These are phyloP conservation scores for Alloplasta piceator DNA, from an alignment of 2,888 invertebrate species.

Conservation along the genomic window DNA sequence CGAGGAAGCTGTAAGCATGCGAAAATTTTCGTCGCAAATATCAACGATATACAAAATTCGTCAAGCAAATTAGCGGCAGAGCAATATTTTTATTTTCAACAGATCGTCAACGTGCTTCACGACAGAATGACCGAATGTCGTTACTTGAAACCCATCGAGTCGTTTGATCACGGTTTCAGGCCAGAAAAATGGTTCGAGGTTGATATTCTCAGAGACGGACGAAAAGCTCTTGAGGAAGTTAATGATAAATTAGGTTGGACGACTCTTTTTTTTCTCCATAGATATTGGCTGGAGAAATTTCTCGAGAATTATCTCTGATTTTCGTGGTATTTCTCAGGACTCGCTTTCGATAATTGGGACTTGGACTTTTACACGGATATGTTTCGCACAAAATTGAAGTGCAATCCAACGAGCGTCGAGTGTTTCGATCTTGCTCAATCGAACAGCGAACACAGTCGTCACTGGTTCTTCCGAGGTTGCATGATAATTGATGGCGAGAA, in stretches of 20 bases:
- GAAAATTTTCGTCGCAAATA: constrained; percentile 30
- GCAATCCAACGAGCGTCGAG: constrained; percentile 98
- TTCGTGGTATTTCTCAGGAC: constrained; percentile 84
- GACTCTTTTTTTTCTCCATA: background rate
- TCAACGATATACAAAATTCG: constrained; percentile 15
- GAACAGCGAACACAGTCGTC: constrained; percentile 98
- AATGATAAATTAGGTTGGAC: constrained; percentile 89
- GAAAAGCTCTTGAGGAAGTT: constrained; percentile 91
- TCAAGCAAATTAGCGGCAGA: background rate
- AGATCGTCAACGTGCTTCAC: constrained; percentile 88
- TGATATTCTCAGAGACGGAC: constrained; percentile 91
- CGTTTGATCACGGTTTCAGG: constrained; percentile 85
- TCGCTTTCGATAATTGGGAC: constrained; percentile 97
- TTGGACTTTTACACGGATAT: constrained; percentile 94
- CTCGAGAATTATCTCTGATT: constrained; percentile 13
- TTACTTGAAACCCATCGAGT: constrained; percentile 87
- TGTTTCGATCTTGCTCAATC: constrained; percentile 99
- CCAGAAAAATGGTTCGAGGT: constrained; percentile 92
- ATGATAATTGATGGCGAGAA: constrained; percentile 93
- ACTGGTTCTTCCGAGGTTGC: constrained; percentile 98
- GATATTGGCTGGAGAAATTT: constrained; percentile 6
- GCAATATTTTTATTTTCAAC: constrained; percentile 61
- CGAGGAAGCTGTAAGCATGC: constrained; percentile 74
- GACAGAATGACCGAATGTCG: constrained; percentile 97
- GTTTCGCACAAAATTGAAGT: constrained; percentile 91